phyloP scores from a whole-genome alignment of 2,888 invertebrate species.

The Gortyna flavago region DNA sequence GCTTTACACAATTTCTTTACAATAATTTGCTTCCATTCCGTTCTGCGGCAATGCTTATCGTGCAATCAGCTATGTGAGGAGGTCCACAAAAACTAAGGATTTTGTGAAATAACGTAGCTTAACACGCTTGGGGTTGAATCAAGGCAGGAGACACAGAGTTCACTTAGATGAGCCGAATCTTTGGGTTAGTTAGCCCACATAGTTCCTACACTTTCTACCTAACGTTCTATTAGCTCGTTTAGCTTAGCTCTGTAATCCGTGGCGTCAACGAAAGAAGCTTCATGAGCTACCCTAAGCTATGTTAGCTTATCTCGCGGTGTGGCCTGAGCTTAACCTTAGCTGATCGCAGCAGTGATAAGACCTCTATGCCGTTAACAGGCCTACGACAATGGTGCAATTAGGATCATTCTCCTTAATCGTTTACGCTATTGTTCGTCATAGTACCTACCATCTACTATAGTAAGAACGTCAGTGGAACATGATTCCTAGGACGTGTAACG shows the following conservation, averaged over 20 bases:
- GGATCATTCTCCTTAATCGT: conserved; percentile 49
- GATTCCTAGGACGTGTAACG: not conserved
- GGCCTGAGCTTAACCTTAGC: not conserved
- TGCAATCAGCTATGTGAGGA: not conserved
- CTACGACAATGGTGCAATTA: conserved; percentile 31
- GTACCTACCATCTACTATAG: conserved; percentile 2
- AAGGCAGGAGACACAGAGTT: not conserved
- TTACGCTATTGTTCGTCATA: conserved; percentile 47
- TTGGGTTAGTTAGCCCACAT: not conserved
- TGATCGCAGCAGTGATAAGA: conserved; percentile 35
- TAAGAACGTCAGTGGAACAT: not conserved
- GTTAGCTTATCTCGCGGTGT: conserved; percentile 8
- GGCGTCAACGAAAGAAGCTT: not conserved
- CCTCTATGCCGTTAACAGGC: conserved; percentile 15
- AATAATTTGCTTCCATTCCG: not conserved
- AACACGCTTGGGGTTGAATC: too few relatives aligned
- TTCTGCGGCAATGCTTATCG: not conserved
- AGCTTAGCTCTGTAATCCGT: too few relatives aligned
- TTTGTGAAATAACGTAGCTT: not conserved
- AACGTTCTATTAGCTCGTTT: too few relatives aligned
- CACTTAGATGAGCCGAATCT: not conserved
- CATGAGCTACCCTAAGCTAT: not conserved
- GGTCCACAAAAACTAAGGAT: not conserved
- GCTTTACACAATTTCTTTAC: not conserved
- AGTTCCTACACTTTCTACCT: not conserved